Percentiles rank a stretch among this genome's conserved stretches.
Evolutionary conservation across 35 echinoderm and acorn worm species (phyloP).

Genomic region (Eucidaris tribuloides): DNA sequence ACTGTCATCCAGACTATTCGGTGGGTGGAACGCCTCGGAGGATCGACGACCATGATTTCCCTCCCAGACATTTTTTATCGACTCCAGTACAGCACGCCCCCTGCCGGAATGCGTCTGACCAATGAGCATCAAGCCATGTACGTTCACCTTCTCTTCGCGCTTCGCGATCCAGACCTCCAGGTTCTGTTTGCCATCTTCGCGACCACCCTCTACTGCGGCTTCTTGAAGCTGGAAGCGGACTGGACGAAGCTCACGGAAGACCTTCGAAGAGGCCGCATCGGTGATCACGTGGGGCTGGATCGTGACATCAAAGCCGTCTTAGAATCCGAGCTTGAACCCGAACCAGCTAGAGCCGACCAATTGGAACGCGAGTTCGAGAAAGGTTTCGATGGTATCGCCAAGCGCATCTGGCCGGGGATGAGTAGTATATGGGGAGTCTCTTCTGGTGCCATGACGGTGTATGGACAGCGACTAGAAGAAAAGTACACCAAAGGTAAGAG

Average conservation of each 20-base stretch:
- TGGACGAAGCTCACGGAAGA: conserved; percentile 39
- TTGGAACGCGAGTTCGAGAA: conserved; percentile 54
- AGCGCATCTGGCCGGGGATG: conserved; percentile 51
- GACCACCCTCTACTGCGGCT: conserved; percentile 11
- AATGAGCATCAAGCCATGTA: conserved; percentile 31
- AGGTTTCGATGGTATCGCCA: conserved; percentile 51
- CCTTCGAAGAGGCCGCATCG: conserved; percentile 15
- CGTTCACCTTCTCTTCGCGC: conserved; percentile 49
- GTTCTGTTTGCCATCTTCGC: conserved; percentile 12
- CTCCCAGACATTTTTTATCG: background rate
- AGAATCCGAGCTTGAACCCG: background rate
- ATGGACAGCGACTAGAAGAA: conserved; percentile 2
- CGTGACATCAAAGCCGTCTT: conserved; percentile 15
- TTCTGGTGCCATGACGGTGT: conserved; percentile 4
- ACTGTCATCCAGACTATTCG: background rate
- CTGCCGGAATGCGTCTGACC: conserved; percentile 13
- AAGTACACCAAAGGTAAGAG: conserved; percentile 34
- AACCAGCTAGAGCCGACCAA: conserved; percentile 27
- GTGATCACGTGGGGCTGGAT: background rate
- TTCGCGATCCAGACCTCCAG: conserved; percentile 30
- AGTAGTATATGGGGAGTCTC: conserved; percentile 2
- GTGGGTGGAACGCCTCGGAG: background rate
- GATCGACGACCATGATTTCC: background rate
- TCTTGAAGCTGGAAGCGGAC: conserved; percentile 33
- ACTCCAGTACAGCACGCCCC: conserved; percentile 10